Evolutionary conservation across 2,888 invertebrate species (phyloP).

Genomic region (Linyphia triangularis): DNA sequence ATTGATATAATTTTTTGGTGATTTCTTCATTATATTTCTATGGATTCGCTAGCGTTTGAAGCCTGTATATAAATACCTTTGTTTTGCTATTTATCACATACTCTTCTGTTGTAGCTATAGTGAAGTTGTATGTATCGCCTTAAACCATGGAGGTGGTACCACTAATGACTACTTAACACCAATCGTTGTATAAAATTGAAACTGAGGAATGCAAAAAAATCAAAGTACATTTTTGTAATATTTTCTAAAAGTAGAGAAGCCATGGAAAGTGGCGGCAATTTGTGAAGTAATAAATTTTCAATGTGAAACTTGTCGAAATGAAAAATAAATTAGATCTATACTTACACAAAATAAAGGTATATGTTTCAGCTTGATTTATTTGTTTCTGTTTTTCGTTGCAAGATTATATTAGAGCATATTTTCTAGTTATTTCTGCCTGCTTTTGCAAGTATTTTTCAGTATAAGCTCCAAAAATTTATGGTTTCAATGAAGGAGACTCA

Average conservation of each 20-base stretch:
- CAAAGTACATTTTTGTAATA: conserved; percentile 64
- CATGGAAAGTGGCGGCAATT: neutral
- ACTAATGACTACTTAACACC: neutral
- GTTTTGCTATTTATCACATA: neutral
- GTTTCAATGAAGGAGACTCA: no score
- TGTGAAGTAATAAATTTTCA: conserved; percentile 43
- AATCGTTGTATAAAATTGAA: neutral
- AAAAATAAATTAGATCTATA: conserved; percentile 26
- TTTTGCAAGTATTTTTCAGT: no score
- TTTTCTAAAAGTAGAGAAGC: conserved; percentile 39
- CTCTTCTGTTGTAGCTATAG: conserved; percentile 1
- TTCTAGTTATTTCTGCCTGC: no score
- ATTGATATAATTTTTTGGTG: neutral
- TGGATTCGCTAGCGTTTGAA: neutral
- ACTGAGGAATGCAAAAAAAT: conserved; percentile 36
- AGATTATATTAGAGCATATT: no score
- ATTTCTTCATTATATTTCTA: no score
- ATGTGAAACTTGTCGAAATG: neutral
- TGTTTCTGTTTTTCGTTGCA: no score
- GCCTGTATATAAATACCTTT: conserved; percentile 22
- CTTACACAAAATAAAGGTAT: conserved; percentile 18
- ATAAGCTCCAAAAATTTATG: no score
- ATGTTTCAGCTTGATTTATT: conserved; percentile 19
- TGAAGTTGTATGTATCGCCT: neutral
- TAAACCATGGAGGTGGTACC: neutral